Evolutionary conservation across 2,888 invertebrate genomes (phyloP), one percentile per base, ranked within the genome.

Genomic region (Meiosimyza decipiens): DNA sequence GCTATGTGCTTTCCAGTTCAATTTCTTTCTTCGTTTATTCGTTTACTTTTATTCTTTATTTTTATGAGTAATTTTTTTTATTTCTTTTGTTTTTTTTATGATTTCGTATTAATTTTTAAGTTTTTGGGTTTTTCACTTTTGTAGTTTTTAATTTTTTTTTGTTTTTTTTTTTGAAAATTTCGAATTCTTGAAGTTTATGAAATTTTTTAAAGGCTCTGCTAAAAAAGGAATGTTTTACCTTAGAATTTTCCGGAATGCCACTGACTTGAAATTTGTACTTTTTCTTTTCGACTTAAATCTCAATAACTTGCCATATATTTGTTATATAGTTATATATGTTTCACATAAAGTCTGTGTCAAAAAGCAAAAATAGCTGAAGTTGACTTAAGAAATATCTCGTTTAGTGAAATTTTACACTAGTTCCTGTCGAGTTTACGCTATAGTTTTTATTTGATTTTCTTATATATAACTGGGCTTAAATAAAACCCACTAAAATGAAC

Each of bases 1-100:
- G 82, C 82, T 80, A 79, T 81, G 79, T 79, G 81, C 80, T 80
- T 81, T 77, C 71, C 77, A 78, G 73, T 79, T 80, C 77, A 69
- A 75, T 76, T 81, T 77, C 75, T 40, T 73, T 16, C 57, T 22
- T 64, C 70, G 74, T 54, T 40, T 40, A 7, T 50, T 51, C 22
- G 13, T 67, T 51, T 69, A 12, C 50, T 51, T 73, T 72, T 65
- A 22, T 12, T 77, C 57, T 69, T 57, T 33, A 18, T 54, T 63
- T 59, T 40, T 69, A 15, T 33, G 40, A 40, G 0, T 7, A 7
- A 40, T 0, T 40, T 40, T 40, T 40, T 40, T 40, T 6, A 40
- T 6, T 40, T 40, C 6, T 7, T 40, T 40, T 40, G 7, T 5
- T 6, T 40, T 51, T 70, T 62, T 33, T 22, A 52, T 57, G 64